Evolutionary conservation across 2,888 invertebrate species (phyloP).

Genomic region (Nebria salina): DNA sequence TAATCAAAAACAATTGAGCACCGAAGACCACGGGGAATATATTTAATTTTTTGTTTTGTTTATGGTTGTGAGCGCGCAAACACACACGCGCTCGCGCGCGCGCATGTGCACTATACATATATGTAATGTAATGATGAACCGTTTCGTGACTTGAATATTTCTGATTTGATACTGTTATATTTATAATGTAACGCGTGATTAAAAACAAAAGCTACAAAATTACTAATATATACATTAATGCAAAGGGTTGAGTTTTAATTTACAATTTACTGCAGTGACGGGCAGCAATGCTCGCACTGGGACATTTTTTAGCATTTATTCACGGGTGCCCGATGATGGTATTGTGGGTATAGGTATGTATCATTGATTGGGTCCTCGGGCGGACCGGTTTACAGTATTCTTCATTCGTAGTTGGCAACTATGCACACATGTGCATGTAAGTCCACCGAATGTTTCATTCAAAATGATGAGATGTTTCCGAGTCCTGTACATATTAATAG

Average conservation of each 20-base stretch:
- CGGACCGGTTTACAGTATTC: neutral
- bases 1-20: slow-evolving; percentile 24
- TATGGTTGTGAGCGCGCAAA: neutral
- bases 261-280: neutral
- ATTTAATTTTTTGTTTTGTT: neutral
- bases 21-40: slow-evolving; percentile 10
- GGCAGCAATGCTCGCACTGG: too few species aligned
- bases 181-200: too few species aligned
- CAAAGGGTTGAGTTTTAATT: too few species aligned
- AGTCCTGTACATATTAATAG: too few species aligned
- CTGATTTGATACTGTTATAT: neutral
- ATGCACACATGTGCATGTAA: neutral
- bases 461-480: neutral
- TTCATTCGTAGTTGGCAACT: neutral
- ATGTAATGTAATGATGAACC: too few species aligned
- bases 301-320: neutral
- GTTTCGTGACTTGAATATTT: slow-evolving; percentile 19
- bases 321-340: neutral
- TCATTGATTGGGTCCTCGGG: neutral
- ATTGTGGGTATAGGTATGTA: neutral
- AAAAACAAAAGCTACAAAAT: too few species aligned
- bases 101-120: too few species aligned
- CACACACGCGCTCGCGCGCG: neutral
- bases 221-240: too few species aligned
- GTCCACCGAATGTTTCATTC: neutral